These are phyloP conservation scores for Chanos chanos DNA, from an alignment of 2,797 vertebrate genomes.

Conservation along the genomic window DNA sequence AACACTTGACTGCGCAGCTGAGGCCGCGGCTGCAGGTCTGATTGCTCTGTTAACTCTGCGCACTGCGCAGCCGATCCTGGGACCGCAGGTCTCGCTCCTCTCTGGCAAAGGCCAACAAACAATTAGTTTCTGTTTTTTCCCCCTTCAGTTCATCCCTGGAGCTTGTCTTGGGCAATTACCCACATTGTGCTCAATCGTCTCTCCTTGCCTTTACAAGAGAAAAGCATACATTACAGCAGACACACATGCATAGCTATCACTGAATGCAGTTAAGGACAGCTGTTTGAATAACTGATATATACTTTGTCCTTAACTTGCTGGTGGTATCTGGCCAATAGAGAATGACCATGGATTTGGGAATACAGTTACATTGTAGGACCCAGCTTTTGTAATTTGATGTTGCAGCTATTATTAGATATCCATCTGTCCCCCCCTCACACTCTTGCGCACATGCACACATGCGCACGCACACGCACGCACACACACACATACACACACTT, in stretches of 20 bases:
- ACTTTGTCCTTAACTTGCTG: too few species aligned
- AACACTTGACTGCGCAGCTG: conserved; percentile 50
- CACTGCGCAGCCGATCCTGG: conserved; percentile 32
- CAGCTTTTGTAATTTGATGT: too few species aligned
- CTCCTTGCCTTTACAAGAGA: background rate
- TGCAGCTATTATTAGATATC: background rate
- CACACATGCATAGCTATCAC: background rate
- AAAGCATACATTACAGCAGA: background rate
- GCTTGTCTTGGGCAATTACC: conserved; percentile 27
- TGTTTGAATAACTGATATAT: too few species aligned
- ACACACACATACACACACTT: background rate
- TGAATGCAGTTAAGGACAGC: too few species aligned
- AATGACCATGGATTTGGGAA: too few species aligned
- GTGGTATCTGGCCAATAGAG: too few species aligned
- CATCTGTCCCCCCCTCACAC: conserved; percentile 10
- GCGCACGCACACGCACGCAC: background rate
- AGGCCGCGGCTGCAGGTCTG: conserved; percentile 44
- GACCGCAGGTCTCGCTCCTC: conserved; percentile 34
- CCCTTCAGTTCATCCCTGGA: conserved; percentile 20
- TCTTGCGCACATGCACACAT: background rate
- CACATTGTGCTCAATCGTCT: conserved; percentile 1
- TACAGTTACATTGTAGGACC: too few species aligned
- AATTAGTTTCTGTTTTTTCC: conserved; percentile 39
- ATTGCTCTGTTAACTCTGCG: conserved; percentile 47
- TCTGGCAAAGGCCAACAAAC: conserved; percentile 35